Conservation (phyloP, 2,797 vertebrate genomes). For the Arctocebus calabarensis region DNA sequence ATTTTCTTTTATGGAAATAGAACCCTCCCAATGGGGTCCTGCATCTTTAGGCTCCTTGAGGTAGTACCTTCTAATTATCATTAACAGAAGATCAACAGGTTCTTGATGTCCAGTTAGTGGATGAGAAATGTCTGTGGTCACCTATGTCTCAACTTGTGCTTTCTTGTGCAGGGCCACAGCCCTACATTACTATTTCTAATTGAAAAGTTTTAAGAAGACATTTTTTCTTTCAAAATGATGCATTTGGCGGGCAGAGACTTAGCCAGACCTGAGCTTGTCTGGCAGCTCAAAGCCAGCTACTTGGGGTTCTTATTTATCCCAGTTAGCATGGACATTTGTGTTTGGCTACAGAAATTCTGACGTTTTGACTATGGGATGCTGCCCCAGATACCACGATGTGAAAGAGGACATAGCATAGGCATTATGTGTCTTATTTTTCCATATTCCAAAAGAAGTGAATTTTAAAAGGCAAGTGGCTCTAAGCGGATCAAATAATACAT, state of each 20-base stretch:
- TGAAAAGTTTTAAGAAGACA: not conserved
- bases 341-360: not conserved
- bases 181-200: not conserved
- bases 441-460: constrained; percentile 29
- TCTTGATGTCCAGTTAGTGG: not conserved
- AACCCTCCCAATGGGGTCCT: not conserved
- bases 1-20: not conserved
- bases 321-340: not conserved
- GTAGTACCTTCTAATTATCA: not conserved
- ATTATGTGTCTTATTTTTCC: not conserved
- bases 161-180: not conserved
- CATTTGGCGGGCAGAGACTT: constrained; percentile 24
- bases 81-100: not conserved
- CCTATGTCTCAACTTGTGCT: not conserved
- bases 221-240: not conserved
- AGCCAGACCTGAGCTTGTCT: not conserved
- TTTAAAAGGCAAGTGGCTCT: not conserved
- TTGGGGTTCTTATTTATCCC: not conserved
- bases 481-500: not conserved
- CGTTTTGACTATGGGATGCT: constrained; percentile 21
- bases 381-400: not conserved
- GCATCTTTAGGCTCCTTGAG: not conserved
- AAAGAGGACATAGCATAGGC: not conserved
- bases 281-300: not conserved
- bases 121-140: not conserved